Evolutionary conservation across 64 coral and sea anemone species (phyloP).

Genomic region (Porites australiensis): DNA sequence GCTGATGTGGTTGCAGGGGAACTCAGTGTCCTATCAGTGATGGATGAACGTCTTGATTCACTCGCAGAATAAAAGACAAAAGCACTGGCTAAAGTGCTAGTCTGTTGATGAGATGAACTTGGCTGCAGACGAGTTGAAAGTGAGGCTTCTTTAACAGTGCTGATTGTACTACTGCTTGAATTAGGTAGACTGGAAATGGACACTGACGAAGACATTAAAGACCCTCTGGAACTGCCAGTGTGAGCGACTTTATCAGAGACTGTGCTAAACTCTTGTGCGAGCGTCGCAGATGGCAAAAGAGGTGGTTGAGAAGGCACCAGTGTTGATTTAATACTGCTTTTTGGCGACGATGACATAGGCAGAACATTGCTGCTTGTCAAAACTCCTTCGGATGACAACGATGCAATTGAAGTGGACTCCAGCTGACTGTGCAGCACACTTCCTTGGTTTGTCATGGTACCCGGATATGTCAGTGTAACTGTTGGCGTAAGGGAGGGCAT

Average conservation of each 20-base stretch:
- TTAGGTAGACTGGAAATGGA: not conserved
- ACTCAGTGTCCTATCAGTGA: not conserved
- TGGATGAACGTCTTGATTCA: not conserved
- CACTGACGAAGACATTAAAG: too few species aligned
- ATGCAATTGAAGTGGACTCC: not conserved
- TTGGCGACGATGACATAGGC: not conserved
- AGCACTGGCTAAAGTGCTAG: not conserved
- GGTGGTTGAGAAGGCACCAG: not conserved
- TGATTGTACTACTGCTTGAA: not conserved
- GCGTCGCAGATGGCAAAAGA: not conserved
- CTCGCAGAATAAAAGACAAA: not conserved
- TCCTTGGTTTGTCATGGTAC: constrained; percentile 21
- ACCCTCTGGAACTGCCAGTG: too few species aligned
- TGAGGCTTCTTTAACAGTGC: not conserved
- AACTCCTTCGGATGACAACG: too few species aligned
- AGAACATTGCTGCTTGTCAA: not conserved
- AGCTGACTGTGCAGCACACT: not conserved
- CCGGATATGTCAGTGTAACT: constrained; percentile 11
- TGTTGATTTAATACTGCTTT: not conserved
- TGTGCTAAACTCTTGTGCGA: not conserved
- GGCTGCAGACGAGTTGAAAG: not conserved
- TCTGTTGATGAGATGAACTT: not conserved
- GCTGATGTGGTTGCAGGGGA: not conserved
- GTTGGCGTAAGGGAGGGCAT: not conserved
- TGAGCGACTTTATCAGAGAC: not conserved